Evolutionary conservation across 2,888 invertebrate species (phyloP).

Genomic region (Synergus umbraculus): DNA sequence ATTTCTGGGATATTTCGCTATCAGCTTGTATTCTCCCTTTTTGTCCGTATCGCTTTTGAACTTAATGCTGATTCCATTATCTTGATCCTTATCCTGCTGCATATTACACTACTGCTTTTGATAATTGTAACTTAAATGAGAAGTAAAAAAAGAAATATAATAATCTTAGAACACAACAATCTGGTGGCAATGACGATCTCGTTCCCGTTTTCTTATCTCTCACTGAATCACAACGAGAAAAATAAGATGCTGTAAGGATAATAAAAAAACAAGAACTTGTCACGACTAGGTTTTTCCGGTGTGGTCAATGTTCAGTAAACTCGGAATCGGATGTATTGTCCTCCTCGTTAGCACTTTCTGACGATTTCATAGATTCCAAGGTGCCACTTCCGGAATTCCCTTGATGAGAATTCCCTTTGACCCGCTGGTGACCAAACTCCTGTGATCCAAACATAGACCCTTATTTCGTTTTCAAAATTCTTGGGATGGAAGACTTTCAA

Average conservation of each 20-base stretch:
- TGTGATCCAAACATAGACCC: conserved; percentile 36
- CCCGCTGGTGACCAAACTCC: conserved; percentile 19
- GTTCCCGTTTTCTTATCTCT: conserved; percentile 5
- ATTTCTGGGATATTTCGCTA: conserved; percentile 49
- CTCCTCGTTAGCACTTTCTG: conserved; percentile 37
- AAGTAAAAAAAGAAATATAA: neutral
- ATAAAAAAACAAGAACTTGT: neutral
- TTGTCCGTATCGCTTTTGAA: conserved; percentile 65
- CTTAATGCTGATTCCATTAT: conserved; percentile 75
- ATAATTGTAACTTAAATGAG: neutral
- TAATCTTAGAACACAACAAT: conserved; percentile 7
- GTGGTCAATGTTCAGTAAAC: conserved; percentile 19
- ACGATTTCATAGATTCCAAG: conserved; percentile 30
- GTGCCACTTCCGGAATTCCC: conserved; percentile 27
- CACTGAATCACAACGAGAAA: neutral
- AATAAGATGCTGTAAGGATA: neutral
- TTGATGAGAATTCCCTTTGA: conserved; percentile 24
- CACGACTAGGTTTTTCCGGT: conserved; percentile 5
- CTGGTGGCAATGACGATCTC: neutral
- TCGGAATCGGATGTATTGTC: conserved; percentile 2
- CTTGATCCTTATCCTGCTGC: conserved; percentile 70
- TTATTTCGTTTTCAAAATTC: conserved; percentile 1
- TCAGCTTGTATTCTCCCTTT: conserved; percentile 68
- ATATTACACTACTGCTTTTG: conserved; percentile 47
- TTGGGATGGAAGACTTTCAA: neutral